Percentiles rank a stretch among this genome's conserved stretches.
Conservation (phyloP, 2,888 invertebrate genomes). For the Ichneumon xanthorius region DNA sequence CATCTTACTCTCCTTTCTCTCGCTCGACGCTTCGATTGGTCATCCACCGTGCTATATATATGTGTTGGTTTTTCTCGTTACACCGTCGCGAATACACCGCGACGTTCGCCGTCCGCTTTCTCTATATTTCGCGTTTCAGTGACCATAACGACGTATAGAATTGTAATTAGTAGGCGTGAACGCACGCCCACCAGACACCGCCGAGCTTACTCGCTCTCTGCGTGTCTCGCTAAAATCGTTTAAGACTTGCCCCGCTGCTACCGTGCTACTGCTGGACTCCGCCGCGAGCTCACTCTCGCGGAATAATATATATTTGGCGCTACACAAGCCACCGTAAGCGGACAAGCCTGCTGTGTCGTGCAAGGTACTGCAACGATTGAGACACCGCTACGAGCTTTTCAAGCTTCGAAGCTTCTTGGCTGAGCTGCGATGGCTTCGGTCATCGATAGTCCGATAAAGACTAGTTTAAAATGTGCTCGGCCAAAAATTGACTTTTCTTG, state of each 20-base stretch:
- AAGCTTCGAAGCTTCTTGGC: not conserved
- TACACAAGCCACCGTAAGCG: slow-evolving; percentile 12
- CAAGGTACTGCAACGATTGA: slow-evolving; percentile 24
- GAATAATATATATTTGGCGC: not conserved
- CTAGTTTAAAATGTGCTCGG: not conserved
- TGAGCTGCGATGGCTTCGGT: not conserved
- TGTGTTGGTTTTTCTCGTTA: slow-evolving; percentile 81
- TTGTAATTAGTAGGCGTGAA: slow-evolving; percentile 84
- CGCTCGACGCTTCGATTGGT: slow-evolving; percentile 80
- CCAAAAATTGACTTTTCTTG: not conserved
- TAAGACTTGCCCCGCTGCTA: slow-evolving; percentile 67
- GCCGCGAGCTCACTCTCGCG: not conserved
- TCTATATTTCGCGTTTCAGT: slow-evolving; percentile 61
- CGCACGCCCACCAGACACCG: slow-evolving; percentile 82
- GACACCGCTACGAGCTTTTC: slow-evolving; percentile 36
- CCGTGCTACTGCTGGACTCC: slow-evolving; percentile 52
- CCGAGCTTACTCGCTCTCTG: slow-evolving; percentile 69
- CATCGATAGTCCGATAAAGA: not conserved
- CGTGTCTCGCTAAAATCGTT: slow-evolving; percentile 75
- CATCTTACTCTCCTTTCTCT: slow-evolving; percentile 33
- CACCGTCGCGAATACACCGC: slow-evolving; percentile 66
- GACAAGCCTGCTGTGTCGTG: slow-evolving; percentile 9
- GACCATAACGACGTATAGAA: slow-evolving; percentile 81
- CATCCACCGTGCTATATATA: slow-evolving; percentile 70
- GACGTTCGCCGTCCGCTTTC: slow-evolving; percentile 40